Evolutionary conservation across 2,888 invertebrate genomes (phyloP).

Genomic region (Stomorhina lunata): DNA sequence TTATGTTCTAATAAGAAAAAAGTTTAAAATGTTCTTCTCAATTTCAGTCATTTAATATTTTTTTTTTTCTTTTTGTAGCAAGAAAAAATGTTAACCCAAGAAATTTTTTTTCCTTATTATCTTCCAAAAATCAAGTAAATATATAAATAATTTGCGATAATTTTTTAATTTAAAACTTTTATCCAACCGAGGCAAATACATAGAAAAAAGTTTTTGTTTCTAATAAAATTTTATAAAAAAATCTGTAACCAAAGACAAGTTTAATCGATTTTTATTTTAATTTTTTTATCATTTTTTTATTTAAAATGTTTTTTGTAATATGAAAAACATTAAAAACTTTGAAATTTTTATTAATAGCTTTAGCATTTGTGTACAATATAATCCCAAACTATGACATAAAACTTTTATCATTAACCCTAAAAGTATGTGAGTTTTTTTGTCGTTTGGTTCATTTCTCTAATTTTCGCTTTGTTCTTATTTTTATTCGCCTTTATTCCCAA

Average conservation of each 20-base stretch:
- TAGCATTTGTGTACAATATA: not conserved
- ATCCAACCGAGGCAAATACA: not conserved
- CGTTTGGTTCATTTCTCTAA: not conserved
- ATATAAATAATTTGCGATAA: not conserved
- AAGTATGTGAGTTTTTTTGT: not conserved
- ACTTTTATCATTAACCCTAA: conserved; percentile 6
- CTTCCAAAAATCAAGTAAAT: not conserved
- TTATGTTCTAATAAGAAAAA: not conserved
- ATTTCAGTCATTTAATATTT: not conserved
- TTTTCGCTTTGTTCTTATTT: not conserved
- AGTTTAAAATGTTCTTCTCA: not conserved
- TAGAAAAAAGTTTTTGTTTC: not conserved
- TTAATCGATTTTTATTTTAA: not conserved
- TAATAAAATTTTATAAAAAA: not conserved
- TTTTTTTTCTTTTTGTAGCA: not conserved
- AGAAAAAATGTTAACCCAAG: not conserved
- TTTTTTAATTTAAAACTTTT: not conserved
- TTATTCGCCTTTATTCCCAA: not conserved
- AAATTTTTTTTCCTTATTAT: not conserved
- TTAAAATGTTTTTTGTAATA: not conserved
- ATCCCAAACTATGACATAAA: not conserved
- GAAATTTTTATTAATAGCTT: not conserved
- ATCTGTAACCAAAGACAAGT: not conserved
- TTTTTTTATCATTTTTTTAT: not conserved
- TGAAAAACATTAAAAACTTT: not conserved